phyloP scores from a whole-genome alignment of 2,888 invertebrate genomes.

The Perizoma flavofasciatum region DNA sequence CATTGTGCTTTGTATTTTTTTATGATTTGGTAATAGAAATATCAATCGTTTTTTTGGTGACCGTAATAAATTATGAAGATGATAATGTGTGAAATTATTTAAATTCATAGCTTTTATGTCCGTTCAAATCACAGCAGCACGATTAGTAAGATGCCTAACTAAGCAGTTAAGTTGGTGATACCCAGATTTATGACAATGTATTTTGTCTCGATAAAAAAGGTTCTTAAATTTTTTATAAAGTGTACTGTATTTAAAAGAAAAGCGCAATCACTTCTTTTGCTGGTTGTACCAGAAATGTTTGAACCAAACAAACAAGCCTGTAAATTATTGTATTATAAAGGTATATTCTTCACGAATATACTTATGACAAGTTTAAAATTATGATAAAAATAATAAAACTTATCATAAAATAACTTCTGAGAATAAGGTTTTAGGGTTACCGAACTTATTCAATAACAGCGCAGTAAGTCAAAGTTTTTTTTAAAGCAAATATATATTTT shows the following conservation, averaged over 20 bases:
- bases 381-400: no score
- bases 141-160: not conserved
- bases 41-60: constrained; percentile 60
- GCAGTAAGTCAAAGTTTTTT: not conserved
- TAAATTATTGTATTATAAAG: no score
- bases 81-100: constrained; percentile 61
- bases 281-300: no score
- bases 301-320: no score
- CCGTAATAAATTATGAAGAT: constrained; percentile 55
- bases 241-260: no score
- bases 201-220: no score
- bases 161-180: no score
- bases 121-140: constrained; percentile 2
- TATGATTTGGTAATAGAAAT: constrained; percentile 67
- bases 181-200: no score
- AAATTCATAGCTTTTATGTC: constrained; percentile 26
- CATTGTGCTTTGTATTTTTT: constrained; percentile 54
- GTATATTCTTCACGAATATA: no score
- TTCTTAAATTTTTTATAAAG: no score
- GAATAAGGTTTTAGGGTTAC: constrained; percentile 2
- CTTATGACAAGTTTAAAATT: no score
- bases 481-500: not conserved
- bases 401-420: constrained; percentile 1
- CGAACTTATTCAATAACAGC: not conserved
- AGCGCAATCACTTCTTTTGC: no score